Base-by-base conservation (phyloP, 2,888 invertebrate genomes). In the Habroteleia sp. region DNA sequence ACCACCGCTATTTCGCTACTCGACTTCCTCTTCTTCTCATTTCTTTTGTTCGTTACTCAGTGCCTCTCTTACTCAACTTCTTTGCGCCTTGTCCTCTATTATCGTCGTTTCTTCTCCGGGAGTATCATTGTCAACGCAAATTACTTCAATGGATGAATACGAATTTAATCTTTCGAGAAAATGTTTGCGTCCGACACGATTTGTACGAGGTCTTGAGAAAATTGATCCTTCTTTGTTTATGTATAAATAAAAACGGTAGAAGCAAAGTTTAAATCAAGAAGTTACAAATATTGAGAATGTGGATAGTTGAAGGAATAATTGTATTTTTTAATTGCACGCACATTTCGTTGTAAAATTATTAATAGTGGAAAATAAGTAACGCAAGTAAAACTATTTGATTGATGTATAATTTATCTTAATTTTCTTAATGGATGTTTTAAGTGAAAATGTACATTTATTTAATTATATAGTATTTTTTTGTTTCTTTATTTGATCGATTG, bases 51-150 rank as follows among this genome's bases (percentile, higher is more conserved):
- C 50, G 48, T 41, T 54, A 54, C 46, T 48, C 48, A 25, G 23
- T 20, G 33, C 27, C 39, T 52, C 23, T 54, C 52, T 60, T 48
- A 69, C 54, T 66, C 66, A 60, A 66, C 73, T 60, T 65, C 52
- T 73, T 74, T 74, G 44, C 68, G 35, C 68, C 54, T 62, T 25
- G 16, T 25, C 42, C 50, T 73, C 52, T 60, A 65, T 65, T 65
- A 73, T 37, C 58, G 42, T 35, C 39, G 37, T 65, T 50, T 60
- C 46, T 42, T 42, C 31, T 48, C 14, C 13, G 11, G 10, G 35
- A 66, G 62, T 68, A 69, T 52, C 58, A 74, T 69, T 63, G 58
- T 69, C 63, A 58, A 74, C 68, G 41, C 58, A 68, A 63, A 74
- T 69, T 74, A 60, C 58, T 73, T 73, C 33, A 50, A 23, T 11